Base-by-base conservation (phyloP, 2,797 vertebrate genomes). In the Buphagus erythrorhynchus region DNA sequence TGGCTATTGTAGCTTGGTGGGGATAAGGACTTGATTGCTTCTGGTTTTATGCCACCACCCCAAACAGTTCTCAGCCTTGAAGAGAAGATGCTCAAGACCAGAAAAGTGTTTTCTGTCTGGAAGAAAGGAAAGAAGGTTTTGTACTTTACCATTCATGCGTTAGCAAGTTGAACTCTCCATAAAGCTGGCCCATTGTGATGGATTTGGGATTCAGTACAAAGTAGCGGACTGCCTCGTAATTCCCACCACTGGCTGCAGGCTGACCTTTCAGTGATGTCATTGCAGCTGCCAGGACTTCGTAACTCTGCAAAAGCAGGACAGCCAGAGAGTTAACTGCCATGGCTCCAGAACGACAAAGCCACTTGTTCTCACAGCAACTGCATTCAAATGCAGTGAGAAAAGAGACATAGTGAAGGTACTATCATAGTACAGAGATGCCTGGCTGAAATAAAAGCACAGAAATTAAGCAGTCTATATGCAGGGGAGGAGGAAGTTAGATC, bases 111-210 rank as follows among this genome's bases (percentile, higher is more conserved):
- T 96, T 58, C 86, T 52, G 20, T 78, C 49, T 84, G 80, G 38
- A 91, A 88, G 77, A 57, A 65, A 76, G 66, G 73, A 76, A 72
- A 81, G 71, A 46, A 42, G 38, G 57, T 77, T 93, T 78, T 83
- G 71, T 71, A 58, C 96, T 98, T 98, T 97, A 99, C 99, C 99
- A 99, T 92, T 99, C 99, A 25, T 99, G 99, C 35, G 99, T 99
- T 93, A 99, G 98, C 92, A 98, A 96, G 97, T 99, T 99, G 81
- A 99, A 99, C 95, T 99, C 99, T 88, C 99, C 99, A 5, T 99
- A 99, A 61, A 99, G 98, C 97, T 99, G 99, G 28, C 99, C 99
- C 99, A 99, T 99, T 19, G 99, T 99, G 97, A 99, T 98, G 80
- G 99, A 99, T 97, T 99, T 99, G 75, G 99, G 99, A 97, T 99